Conservation (phyloP, 2,113 vertebrate genomes). For the Phalacrocorax brasilianus region DNA sequence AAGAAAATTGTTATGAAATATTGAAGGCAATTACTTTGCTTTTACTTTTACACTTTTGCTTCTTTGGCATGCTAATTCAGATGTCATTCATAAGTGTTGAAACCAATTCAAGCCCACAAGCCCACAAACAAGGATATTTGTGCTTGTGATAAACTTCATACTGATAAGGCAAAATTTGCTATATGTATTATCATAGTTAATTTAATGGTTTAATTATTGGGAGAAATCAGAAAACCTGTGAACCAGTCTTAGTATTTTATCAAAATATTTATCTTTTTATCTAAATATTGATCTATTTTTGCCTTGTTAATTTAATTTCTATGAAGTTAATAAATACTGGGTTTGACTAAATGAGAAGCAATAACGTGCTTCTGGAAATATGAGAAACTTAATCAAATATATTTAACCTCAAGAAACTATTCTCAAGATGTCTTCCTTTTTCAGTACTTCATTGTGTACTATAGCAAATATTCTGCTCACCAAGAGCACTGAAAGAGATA, state of each 20-base stretch:
- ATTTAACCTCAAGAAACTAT: not conserved
- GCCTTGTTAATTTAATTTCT: not conserved
- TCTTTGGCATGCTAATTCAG: not conserved
- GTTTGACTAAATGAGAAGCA: not conserved
- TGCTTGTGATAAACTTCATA: not conserved
- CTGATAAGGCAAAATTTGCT: not conserved
- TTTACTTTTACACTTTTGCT: not conserved
- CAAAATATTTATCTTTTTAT: not conserved
- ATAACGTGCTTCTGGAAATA: not conserved
- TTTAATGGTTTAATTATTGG: not conserved
- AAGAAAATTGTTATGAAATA: not conserved
- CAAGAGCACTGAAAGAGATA: not conserved
- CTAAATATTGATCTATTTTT: not conserved
- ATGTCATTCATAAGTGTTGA: not conserved
- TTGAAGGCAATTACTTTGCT: not conserved
- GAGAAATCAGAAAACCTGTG: not conserved
- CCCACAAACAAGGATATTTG: not conserved
- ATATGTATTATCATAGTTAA: not conserved
- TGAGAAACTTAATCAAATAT: not conserved
- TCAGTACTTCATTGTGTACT: not conserved
- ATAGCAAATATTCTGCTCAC: not conserved
- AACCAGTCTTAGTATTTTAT: not conserved
- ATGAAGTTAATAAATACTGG: not conserved
- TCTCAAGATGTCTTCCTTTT: not conserved
- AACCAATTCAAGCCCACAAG: not conserved